Base-by-base conservation (phyloP, 2,888 invertebrate species). In the Bellardia bayeri region DNA sequence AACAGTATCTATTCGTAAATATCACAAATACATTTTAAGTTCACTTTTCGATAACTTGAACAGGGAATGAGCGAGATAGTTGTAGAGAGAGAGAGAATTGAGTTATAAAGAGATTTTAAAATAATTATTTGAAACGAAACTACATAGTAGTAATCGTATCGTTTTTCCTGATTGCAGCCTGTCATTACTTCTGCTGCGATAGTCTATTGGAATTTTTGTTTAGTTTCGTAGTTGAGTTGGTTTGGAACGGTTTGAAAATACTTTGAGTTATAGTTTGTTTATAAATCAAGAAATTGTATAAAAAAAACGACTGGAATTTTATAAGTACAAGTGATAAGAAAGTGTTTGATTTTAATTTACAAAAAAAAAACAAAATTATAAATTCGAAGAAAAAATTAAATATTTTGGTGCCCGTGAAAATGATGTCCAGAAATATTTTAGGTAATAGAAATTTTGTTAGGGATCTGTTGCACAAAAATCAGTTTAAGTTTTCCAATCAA, bases 351-450 rank as follows among this genome's bases (percentile, higher is more conserved):
- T 75, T 33, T 51, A 6, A 37, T 6, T 37, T 45, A 45, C 3
- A 45, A 13, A 45, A 45, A 45, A 11, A 16, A 58, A 16, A 23
- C 54, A 54, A 58, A 79, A 58, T 66, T 49, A 61, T 16, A 76
- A 56, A 82, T 63, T 45, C 16, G 23, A 37, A 61, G 13, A 56
- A 13, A 45, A 63, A 68, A 61, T 69, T 23, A 45, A 9, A 63
- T 63, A 61, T 69, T 23, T 33, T 45, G 58, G 14, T 58, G 58
- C 9, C 4, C 54, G 8, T 14, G 3, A 79, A 75, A 79, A 88
- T 83, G 87, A 72, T 87, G 74, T 78, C 69, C 54, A 81, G 63
- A 61, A 83, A 82, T 81, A 56, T 88, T 63, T 81, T 86, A 56
- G 88, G 88, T 88, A 88, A 49, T 42, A 23, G 2, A 5, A 0